Evolutionary conservation across 2,797 vertebrate genomes (phyloP).

Genomic region (Lacerta agilis): DNA sequence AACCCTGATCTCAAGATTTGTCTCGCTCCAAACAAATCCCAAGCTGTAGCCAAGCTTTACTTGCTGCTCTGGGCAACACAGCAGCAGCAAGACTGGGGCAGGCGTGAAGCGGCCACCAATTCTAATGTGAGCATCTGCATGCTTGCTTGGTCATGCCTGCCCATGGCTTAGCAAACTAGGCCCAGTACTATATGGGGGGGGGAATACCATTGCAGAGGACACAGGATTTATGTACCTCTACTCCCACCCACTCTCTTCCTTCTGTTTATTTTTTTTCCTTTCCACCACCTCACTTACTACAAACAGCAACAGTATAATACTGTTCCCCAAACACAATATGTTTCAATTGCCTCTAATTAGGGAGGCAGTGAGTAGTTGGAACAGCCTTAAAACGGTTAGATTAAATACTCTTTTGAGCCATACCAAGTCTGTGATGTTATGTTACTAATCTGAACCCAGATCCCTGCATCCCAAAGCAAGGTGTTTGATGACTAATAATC

Average conservation of each 20-base stretch:
- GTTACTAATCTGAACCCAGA: slow-evolving; percentile 10
- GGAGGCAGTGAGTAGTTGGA: background rate
- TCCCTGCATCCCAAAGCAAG: background rate
- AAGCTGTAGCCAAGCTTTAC: too few species aligned
- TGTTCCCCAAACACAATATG: background rate
- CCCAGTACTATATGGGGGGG: background rate
- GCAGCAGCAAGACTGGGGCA: too few species aligned
- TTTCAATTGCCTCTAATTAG: background rate
- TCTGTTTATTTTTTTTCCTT: background rate
- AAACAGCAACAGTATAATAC: too few species aligned
- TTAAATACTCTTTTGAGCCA: background rate
- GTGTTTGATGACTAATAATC: background rate
- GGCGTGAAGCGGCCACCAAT: too few species aligned
- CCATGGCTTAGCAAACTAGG: too few species aligned
- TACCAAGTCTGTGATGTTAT: accelerated
- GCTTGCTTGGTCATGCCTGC: too few species aligned
- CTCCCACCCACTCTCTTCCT: background rate
- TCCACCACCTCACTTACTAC: background rate
- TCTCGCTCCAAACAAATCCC: too few species aligned
- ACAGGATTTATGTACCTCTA: background rate
- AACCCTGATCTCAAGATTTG: too few species aligned
- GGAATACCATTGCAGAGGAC: background rate
- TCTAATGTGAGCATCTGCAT: background rate
- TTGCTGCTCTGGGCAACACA: too few species aligned
- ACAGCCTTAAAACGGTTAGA: background rate